Evolutionary conservation across 2,888 invertebrate genomes (phyloP).

Genomic region (Rhopalosiphum nymphaeae): DNA sequence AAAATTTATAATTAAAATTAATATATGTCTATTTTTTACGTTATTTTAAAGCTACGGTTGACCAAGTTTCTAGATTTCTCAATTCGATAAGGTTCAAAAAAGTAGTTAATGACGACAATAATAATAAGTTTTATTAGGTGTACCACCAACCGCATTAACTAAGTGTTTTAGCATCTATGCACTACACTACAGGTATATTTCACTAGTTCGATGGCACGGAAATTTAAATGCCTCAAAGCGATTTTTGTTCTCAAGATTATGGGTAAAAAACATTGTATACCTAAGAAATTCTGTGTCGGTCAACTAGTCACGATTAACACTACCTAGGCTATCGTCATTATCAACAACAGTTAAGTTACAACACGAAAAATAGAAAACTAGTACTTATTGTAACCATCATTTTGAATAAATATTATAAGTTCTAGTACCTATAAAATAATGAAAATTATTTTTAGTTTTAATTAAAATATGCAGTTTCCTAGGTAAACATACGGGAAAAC

Average conservation of each 20-base stretch:
- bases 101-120: conserved; percentile 42
- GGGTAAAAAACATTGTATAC: conserved; percentile 26
- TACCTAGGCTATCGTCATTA: conserved; percentile 5
- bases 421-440: neutral
- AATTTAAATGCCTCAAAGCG: conserved; percentile 34
- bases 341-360: conserved; percentile 26
- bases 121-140: conserved; percentile 4
- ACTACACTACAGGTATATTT: neutral
- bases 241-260: conserved; percentile 31
- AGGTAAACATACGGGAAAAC: neutral
- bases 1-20: conserved; percentile 53
- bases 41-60: conserved; percentile 48
- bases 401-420: neutral
- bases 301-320: conserved; percentile 35
- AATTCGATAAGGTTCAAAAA: conserved; percentile 52
- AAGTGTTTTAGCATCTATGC: neutral
- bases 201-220: neutral
- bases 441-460: neutral
- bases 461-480: neutral
- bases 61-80: conserved; percentile 57
- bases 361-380: conserved; percentile 23
- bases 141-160: neutral
- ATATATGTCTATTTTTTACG: conserved; percentile 1
- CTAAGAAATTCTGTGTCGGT: conserved; percentile 6
- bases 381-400: conserved; percentile 24